These are phyloP conservation scores for Pantala flavescens DNA, from an alignment of 1,140 invertebrate genomes.

Conservation along the genomic window DNA sequence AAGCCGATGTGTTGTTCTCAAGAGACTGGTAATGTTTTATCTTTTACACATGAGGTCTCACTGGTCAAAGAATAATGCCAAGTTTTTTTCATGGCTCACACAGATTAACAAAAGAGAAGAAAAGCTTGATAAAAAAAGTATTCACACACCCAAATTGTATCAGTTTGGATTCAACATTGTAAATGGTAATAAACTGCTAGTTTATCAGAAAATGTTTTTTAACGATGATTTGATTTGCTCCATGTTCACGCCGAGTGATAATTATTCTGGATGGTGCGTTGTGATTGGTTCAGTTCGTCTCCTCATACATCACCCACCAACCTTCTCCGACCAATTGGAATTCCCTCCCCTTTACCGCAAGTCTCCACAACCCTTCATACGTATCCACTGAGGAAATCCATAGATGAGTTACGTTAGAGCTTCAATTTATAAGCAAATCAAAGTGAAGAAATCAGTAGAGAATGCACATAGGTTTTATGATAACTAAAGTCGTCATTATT, in stretches of 20 bases:
- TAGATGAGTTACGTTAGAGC: conserved; percentile 11
- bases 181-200: conserved; percentile 29
- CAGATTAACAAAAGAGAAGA: neutral
- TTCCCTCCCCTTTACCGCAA: neutral
- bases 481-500: neutral
- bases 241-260: too few species aligned
- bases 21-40: conserved; percentile 15
- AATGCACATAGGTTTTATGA: neutral
- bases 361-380: neutral
- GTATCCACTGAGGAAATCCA: conserved; percentile 17
- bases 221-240: neutral
- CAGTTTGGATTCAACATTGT: conserved; percentile 27
- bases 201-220: conserved; percentile 25
- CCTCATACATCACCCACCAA: too few species aligned
- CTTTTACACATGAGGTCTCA: conserved; percentile 11
- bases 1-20: conserved; percentile 10
- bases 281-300: too few species aligned
- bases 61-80: conserved; percentile 12
- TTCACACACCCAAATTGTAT: conserved; percentile 22
- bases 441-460: conserved; percentile 12
- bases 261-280: too few species aligned
- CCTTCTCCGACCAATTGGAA: too few species aligned
- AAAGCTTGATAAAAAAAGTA: conserved; percentile 4
- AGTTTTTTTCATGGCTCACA: conserved; percentile 15
- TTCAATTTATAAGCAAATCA: neutral